These are phyloP conservation scores for Synergus umbraculus DNA, from an alignment of 2,888 invertebrate genomes.

Conservation along the genomic window DNA sequence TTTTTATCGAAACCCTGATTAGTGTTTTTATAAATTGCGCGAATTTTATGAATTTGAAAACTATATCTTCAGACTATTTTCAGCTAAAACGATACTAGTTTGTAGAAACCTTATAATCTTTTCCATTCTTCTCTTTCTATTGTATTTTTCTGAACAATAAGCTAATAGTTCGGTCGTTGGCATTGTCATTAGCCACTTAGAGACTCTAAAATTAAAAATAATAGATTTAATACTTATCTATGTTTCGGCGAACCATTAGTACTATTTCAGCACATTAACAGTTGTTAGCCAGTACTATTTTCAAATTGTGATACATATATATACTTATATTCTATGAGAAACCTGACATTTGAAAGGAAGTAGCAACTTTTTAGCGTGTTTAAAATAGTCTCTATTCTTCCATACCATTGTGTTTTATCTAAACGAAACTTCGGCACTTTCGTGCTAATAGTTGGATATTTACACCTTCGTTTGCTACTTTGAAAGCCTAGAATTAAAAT, in stretches of 20 bases:
- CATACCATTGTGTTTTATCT: constrained; percentile 8
- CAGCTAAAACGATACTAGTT: neutral
- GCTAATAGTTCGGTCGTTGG: neutral
- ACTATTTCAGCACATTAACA: no score
- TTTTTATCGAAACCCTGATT: no score
- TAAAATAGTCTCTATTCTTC: constrained; percentile 32
- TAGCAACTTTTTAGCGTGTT: neutral
- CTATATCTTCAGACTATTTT: no score
- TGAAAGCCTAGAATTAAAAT: constrained; percentile 43
- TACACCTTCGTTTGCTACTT: constrained; percentile 24
- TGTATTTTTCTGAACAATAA: constrained; percentile 1
- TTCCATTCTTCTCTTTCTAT: neutral
- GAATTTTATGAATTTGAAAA: no score
- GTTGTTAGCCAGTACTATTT: no score
- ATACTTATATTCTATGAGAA: no score
- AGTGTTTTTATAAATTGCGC: no score
- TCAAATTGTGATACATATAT: no score
- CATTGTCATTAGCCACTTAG: neutral
- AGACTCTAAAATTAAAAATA: neutral
- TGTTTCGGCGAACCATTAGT: neutral
- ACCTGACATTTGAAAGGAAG: neutral
- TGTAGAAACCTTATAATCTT: neutral
- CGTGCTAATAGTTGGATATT: constrained; percentile 17
- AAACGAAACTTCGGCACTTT: constrained; percentile 33
- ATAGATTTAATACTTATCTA: neutral